Percentiles rank a stretch among this genome's conserved stretches.
These are phyloP conservation scores for Lipotes vexillifer DNA, from an alignment of 2,113 vertebrate genomes.

Conservation along the genomic window DNA sequence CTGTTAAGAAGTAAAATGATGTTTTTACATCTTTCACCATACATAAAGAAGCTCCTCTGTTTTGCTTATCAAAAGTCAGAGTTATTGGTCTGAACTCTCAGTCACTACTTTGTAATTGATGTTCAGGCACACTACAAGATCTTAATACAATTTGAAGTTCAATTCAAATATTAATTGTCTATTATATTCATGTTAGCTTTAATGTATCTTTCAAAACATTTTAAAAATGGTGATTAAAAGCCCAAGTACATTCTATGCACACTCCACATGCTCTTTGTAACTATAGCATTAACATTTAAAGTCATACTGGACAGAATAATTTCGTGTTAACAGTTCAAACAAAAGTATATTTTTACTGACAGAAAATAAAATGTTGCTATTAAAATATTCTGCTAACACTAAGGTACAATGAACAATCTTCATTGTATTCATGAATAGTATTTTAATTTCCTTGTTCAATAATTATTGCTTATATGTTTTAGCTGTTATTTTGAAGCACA, in stretches of 20 bases:
- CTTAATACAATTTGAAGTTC: slow-evolving; percentile 7
- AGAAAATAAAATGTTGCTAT: neutral
- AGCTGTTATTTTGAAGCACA: neutral
- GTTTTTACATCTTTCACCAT: neutral
- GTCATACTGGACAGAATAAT: neutral
- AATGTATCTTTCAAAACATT: slow-evolving; percentile 23
- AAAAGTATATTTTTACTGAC: neutral
- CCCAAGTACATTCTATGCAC: neutral
- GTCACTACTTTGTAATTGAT: neutral
- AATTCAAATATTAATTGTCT: neutral
- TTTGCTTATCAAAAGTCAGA: neutral
- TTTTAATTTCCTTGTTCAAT: slow-evolving; percentile 13
- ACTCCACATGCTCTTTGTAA: neutral
- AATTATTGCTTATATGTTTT: neutral
- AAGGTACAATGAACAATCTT: neutral
- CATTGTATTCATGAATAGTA: neutral
- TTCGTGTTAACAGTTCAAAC: neutral
- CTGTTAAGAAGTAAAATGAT: slow-evolving; percentile 20
- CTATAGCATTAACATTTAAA: neutral
- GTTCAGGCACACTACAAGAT: neutral
- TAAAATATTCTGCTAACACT: neutral
- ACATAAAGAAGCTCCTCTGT: neutral
- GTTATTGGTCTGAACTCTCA: neutral
- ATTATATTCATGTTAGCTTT: neutral
- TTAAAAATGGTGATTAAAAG: neutral